phyloP scores from a whole-genome alignment of 2,888 invertebrate genomes.

The Drosophila diplacantha region DNA sequence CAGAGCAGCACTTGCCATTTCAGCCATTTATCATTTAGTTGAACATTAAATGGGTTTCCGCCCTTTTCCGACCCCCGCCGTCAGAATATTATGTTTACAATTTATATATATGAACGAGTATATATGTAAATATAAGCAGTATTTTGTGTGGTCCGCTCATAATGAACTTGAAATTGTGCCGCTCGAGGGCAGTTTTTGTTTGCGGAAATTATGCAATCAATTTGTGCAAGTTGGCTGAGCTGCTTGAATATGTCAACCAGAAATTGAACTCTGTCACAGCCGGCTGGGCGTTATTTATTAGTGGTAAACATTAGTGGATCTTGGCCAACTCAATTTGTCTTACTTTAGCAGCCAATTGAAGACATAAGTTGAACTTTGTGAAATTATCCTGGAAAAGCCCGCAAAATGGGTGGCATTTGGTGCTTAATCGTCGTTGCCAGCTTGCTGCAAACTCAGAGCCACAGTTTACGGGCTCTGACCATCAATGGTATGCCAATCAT shows the following conservation, averaged over 20 bases:
- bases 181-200: constrained; percentile 43
- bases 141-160: constrained; percentile 24
- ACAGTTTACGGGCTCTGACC: constrained; percentile 54
- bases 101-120: constrained; percentile 18
- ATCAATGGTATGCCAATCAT: constrained; percentile 19
- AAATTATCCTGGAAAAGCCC: background rate
- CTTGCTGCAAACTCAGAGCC: constrained; percentile 58
- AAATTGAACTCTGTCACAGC: constrained; percentile 32
- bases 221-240: constrained; percentile 63
- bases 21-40: constrained; percentile 69
- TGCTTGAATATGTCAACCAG: constrained; percentile 51
- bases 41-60: constrained; percentile 68
- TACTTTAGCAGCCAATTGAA: constrained; percentile 8
- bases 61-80: constrained; percentile 45
- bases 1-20: constrained; percentile 18
- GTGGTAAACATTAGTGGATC: constrained; percentile 12
- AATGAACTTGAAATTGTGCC: constrained; percentile 65
- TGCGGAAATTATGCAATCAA: constrained; percentile 72
- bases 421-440: constrained; percentile 56
- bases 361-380: constrained; percentile 2
- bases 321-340: constrained; percentile 8
- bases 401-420: constrained; percentile 58
- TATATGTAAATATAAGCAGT: background rate
- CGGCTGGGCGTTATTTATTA: constrained; percentile 11
- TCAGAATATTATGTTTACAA: constrained; percentile 33